These are phyloP conservation scores for Syngnathus rostellatus DNA, from an alignment of 2,797 vertebrate species.

Conservation along the genomic window DNA sequence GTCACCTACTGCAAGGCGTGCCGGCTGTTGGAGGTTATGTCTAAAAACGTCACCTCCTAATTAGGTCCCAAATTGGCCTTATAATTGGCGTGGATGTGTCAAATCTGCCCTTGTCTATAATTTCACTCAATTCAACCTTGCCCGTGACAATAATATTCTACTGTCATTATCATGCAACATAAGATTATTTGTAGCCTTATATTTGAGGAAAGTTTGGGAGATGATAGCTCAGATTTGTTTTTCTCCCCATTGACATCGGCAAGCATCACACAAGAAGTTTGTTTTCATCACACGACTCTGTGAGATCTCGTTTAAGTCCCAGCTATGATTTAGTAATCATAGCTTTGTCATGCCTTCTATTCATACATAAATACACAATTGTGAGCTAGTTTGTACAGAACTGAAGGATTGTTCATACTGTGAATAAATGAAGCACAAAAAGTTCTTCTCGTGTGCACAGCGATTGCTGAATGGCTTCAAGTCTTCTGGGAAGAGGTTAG, in stretches of 20 bases:
- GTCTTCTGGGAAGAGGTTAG: slow-evolving; percentile 2
- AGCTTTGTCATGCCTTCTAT: background rate
- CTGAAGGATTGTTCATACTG: background rate
- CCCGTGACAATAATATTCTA: background rate
- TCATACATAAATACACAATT: background rate
- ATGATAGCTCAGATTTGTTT: background rate
- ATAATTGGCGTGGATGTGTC: background rate
- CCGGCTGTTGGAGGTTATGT: background rate
- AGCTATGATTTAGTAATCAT: background rate
- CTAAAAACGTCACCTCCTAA: background rate
- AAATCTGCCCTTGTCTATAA: background rate
- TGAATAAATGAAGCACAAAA: slow-evolving; percentile 1
- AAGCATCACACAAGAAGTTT: background rate
- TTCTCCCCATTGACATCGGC: background rate
- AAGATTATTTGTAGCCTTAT: background rate
- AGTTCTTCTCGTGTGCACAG: background rate
- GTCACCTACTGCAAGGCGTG: background rate
- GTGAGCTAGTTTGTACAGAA: background rate
- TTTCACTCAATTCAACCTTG: background rate
- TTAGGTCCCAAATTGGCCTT: slow-evolving; percentile 10
- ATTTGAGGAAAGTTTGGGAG: background rate
- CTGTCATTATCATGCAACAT: background rate
- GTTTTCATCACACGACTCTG: background rate
- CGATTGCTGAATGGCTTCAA: background rate
- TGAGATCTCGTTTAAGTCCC: background rate